Percentiles rank a stretch among this genome's conserved stretches.
These are phyloP conservation scores for Laspeyria flexula DNA, from an alignment of 2,888 invertebrate genomes.

Conservation along the genomic window DNA sequence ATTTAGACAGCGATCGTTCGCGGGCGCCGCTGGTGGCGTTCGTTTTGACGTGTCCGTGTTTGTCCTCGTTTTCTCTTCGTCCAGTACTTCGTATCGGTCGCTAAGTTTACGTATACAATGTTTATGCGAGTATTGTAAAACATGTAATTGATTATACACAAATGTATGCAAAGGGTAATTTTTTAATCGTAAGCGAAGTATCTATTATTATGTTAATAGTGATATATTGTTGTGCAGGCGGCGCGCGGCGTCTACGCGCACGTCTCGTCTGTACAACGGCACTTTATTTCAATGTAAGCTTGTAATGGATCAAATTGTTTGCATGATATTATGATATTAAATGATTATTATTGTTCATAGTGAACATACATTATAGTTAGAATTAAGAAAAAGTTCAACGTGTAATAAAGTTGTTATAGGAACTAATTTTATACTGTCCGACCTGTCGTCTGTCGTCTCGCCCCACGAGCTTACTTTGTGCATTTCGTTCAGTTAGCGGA, in stretches of 20 bases:
- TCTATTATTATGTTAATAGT: slow-evolving; percentile 48
- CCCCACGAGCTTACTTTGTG: slow-evolving; percentile 58
- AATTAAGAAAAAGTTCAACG: slow-evolving; percentile 46
- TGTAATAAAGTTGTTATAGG: slow-evolving; percentile 65
- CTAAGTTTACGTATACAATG: slow-evolving; percentile 20
- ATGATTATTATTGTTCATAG: slow-evolving; percentile 48
- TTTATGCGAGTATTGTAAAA: slow-evolving; percentile 37
- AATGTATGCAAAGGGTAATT: slow-evolving; percentile 60
- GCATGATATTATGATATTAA: slow-evolving; percentile 48
- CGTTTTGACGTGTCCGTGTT: slow-evolving; percentile 27
- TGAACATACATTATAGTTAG: slow-evolving; percentile 39
- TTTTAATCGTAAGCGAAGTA: slow-evolving; percentile 58
- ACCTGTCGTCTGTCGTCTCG: slow-evolving; percentile 56
- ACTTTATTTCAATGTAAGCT: slow-evolving; percentile 59
- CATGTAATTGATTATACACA: slow-evolving; percentile 47
- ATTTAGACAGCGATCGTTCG: slow-evolving; percentile 38
- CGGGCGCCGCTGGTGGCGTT: slow-evolving; percentile 8
- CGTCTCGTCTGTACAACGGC: slow-evolving; percentile 28
- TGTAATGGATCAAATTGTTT: slow-evolving; percentile 63
- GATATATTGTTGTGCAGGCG: slow-evolving; percentile 50
- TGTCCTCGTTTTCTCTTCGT: slow-evolving; percentile 55
- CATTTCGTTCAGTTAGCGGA: slow-evolving; percentile 25
- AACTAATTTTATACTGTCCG: slow-evolving; percentile 68
- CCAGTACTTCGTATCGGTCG: slow-evolving; percentile 45
- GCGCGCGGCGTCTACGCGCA: slow-evolving; percentile 23